Evolutionary conservation across 2,113 vertebrate genomes (phyloP), one percentile per base, ranked within the genome.

Genomic region (Muntiacus reevesi): DNA sequence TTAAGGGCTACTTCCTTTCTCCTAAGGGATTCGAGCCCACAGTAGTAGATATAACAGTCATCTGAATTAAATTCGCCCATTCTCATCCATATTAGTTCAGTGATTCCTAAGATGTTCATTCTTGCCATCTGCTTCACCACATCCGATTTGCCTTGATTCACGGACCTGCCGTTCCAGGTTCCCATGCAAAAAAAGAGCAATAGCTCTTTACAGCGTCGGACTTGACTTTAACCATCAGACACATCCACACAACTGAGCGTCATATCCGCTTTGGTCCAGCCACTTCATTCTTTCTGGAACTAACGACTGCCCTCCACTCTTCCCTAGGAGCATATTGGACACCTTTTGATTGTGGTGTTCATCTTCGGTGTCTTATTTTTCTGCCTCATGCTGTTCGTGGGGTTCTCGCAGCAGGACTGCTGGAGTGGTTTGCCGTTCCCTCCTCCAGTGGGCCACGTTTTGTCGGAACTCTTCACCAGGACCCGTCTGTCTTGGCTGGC

Each of bases 181-280:
- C 67, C 23, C 23, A 23, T 40, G 36, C 67, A n/a, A n/a, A n/a
- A n/a, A n/a, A n/a, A n/a, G n/a, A n/a, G n/a, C n/a, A n/a, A n/a
- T n/a, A n/a, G 67, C n/a, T 74, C 11, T 25, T 74, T 40, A 25
- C 19, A 40, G n/a, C 0, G 1, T 12, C n/a, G 1, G 19, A 71
- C 67, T n/a, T 64, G 7, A 64, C 62, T 71, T 36, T 36, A 71
- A 23, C 9, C 67, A 6, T 13, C n/a, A 74, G 67, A 23, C 67
- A 74, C 36, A 23, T 13, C 67, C 11, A 1, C 67, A 40, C n/a
- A 40, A 1, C 36, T 13, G 67, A 74, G 10, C 21, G 2, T 25
- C 67, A 25, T 40, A 3, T 21, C n/a, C 1, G 0, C 67, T 40
- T 40, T 74, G 67, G 36, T 23, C 36, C 36, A 13, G 67, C 67